These are phyloP conservation scores for Teleopsis dalmanni DNA, from an alignment of 1,140 invertebrate species.

Conservation along the genomic window DNA sequence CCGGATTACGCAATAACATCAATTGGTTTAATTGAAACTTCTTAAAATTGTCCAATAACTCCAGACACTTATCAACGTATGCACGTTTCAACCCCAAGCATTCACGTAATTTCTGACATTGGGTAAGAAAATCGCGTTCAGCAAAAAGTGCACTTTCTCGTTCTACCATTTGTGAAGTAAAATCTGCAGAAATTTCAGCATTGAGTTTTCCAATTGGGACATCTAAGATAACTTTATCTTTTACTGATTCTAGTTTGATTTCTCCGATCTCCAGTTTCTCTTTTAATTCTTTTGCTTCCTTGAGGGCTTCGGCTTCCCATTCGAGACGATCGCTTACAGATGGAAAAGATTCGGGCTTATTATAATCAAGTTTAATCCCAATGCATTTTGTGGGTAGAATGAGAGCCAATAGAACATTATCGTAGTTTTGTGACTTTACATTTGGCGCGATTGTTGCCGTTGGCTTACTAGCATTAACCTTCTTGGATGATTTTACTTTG, in stretches of 20 bases:
- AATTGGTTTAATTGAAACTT: constrained; percentile 62
- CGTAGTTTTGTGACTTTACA: constrained; percentile 10
- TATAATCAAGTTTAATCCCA: constrained; percentile 51
- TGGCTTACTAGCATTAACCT: constrained; percentile 24
- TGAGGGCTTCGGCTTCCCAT: constrained; percentile 54
- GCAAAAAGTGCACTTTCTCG: constrained; percentile 35
- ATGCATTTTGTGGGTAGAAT: constrained; percentile 52
- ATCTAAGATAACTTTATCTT: constrained; percentile 53
- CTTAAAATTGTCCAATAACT: constrained; percentile 52
- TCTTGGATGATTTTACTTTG: constrained; percentile 18
- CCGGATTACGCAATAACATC: constrained; percentile 79
- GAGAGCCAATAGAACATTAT: constrained; percentile 48
- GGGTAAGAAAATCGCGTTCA: constrained; percentile 57
- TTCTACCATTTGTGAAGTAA: constrained; percentile 21
- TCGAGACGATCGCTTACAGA: constrained; percentile 48
- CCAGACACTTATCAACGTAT: constrained; percentile 57
- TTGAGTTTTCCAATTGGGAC: constrained; percentile 5
- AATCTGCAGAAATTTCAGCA: constrained; percentile 4
- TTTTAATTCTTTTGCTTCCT: constrained; percentile 47
- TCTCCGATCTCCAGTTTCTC: constrained; percentile 51
- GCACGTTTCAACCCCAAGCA: constrained; percentile 57
- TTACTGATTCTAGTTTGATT: constrained; percentile 51
- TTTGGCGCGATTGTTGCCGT: constrained; percentile 31
- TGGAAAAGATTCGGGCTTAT: constrained; percentile 47
- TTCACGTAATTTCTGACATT: constrained; percentile 67